Conservation (phyloP, 2,797 vertebrate genomes). For the Clarias laeviceps region DNA sequence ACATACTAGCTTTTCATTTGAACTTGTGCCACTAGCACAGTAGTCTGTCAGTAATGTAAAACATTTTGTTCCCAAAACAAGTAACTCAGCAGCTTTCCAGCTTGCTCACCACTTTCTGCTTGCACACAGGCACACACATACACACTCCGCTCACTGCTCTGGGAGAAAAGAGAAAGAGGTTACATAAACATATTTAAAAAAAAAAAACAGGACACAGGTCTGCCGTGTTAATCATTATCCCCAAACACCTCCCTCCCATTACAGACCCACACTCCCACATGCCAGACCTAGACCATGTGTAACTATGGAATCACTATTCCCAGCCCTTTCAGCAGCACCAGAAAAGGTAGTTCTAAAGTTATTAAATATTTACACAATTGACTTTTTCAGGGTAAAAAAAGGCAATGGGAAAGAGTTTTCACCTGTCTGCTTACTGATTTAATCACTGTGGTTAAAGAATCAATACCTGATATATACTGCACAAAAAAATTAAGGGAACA, state of each 20-base stretch:
- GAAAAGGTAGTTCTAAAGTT: background rate
- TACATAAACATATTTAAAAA: background rate
- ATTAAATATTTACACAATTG: background rate
- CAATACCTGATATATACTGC: background rate
- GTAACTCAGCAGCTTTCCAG: background rate
- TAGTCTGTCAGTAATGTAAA: background rate
- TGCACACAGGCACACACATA: background rate
- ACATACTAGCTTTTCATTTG: background rate
- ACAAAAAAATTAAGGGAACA: too few species aligned
- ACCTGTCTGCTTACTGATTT: too few species aligned
- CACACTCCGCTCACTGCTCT: background rate
- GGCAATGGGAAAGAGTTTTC: background rate
- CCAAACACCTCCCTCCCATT: background rate
- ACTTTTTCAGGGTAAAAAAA: background rate
- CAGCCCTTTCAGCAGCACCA: background rate
- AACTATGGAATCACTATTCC: background rate
- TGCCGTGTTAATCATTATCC: conserved; percentile 11
- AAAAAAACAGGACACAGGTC: conserved; percentile 2
- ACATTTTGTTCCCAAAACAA: background rate
- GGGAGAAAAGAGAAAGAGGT: conserved; percentile 4
- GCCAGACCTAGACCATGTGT: background rate
- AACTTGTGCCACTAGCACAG: background rate
- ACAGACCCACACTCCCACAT: background rate
- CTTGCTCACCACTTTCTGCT: conserved; percentile 12
- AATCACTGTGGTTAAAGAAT: background rate